Conservation (phyloP, 1,140 invertebrate species). For the Lepidostoma basale region DNA sequence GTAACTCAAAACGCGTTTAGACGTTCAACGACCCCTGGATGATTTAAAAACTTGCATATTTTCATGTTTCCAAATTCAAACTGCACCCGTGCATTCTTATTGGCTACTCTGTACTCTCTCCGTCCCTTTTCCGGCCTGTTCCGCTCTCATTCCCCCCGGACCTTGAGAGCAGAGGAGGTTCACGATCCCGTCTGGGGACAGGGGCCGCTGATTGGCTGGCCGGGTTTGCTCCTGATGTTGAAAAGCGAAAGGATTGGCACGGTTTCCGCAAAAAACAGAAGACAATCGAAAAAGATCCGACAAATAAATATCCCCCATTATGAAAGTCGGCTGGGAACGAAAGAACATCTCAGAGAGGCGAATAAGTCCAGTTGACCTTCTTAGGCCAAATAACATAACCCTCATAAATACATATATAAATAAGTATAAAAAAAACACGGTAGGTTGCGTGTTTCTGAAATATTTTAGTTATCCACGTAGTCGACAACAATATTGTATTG, state of each 20-base stretch:
- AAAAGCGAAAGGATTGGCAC: neutral
- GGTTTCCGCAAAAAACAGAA: neutral
- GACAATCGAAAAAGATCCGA: neutral
- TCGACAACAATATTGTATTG: too few relatives aligned
- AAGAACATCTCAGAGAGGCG: too few relatives aligned
- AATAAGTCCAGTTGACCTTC: too few relatives aligned
- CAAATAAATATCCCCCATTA: neutral
- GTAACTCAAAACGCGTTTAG: too few relatives aligned
- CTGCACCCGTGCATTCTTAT: conserved; percentile 5
- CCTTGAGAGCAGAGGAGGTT: conserved; percentile 41
- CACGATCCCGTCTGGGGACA: conserved; percentile 36
- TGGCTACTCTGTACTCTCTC: conserved; percentile 16
- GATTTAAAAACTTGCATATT: conserved; percentile 1
- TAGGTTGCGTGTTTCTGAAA: too few relatives aligned
- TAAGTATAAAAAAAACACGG: too few relatives aligned
- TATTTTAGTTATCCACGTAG: too few relatives aligned
- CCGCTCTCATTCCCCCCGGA: conserved; percentile 27
- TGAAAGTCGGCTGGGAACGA: too few relatives aligned
- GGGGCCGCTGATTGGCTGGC: neutral
- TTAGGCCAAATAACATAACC: too few relatives aligned
- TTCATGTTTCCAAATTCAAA: conserved; percentile 7
- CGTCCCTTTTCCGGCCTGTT: conserved; percentile 8
- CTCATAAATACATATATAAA: too few relatives aligned
- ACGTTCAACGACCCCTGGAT: neutral
- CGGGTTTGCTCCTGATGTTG: neutral